These are phyloP conservation scores for Polietes domitor DNA, from an alignment of 2,888 invertebrate species.

Conservation along the genomic window DNA sequence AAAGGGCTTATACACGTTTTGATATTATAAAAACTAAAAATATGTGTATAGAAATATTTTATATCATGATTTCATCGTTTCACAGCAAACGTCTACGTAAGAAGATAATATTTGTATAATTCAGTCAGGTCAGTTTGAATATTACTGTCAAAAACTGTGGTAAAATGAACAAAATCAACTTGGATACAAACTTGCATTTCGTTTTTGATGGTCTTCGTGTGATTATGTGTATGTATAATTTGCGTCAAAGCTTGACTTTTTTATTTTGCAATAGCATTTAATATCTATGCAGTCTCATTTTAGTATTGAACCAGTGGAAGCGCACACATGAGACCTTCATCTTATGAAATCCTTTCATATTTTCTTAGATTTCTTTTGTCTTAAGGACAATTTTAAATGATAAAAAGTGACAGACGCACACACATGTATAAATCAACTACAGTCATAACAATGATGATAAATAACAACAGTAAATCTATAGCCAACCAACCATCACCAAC, in stretches of 20 bases:
- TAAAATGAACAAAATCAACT: not conserved
- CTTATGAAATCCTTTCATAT: constrained; percentile 23
- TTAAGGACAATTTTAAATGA: constrained; percentile 14
- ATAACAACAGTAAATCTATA: constrained; percentile 16
- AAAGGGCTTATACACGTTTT: not conserved
- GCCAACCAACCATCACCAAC: constrained; percentile 35
- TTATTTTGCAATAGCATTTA: constrained; percentile 34
- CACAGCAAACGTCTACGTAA: too few relatives aligned
- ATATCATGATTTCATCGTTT: too few relatives aligned
- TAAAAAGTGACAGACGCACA: constrained; percentile 1
- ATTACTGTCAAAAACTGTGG: not conserved
- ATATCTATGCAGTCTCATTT: constrained; percentile 63
- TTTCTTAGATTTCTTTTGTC: not conserved
- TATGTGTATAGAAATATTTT: not conserved
- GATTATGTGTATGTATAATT: constrained; percentile 29
- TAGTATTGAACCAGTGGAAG: constrained; percentile 61
- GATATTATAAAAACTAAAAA: too few relatives aligned
- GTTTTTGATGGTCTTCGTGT: not conserved
- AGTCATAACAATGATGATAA: constrained; percentile 21
- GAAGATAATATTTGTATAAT: too few relatives aligned
- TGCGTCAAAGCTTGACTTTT: constrained; percentile 7
- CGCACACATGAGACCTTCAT: constrained; percentile 52
- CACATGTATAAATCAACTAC: constrained; percentile 13
- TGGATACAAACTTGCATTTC: constrained; percentile 10
- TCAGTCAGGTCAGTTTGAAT: too few relatives aligned